These are phyloP conservation scores for Tiliacea citrago DNA, from an alignment of 2,888 invertebrate genomes.

Conservation along the genomic window DNA sequence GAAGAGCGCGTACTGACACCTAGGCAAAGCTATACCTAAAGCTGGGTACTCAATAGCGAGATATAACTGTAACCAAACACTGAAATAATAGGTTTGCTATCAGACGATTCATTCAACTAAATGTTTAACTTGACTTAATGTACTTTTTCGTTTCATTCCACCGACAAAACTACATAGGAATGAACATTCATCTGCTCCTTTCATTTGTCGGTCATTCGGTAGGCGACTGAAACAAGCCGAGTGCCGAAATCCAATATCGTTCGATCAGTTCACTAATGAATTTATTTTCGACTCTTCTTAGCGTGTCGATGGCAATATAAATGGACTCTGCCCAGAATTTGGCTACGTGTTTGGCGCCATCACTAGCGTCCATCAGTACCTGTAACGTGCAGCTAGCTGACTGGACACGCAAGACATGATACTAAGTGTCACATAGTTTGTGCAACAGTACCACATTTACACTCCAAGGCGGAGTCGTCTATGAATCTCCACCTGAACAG, in stretches of 20 bases:
- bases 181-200: not conserved
- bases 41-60: not conserved
- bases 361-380: too few species aligned
- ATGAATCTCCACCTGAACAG: too few species aligned
- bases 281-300: not conserved
- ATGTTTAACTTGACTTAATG: not conserved
- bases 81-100: not conserved
- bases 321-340: too few species aligned
- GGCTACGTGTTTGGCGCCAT: too few species aligned
- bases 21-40: slow-evolving; percentile 1
- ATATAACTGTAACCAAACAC: not conserved
- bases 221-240: not conserved
- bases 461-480: too few species aligned
- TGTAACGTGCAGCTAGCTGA: too few species aligned
- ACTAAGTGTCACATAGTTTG: too few species aligned
- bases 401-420: too few species aligned
- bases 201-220: not conserved
- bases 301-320: too few species aligned
- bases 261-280: not conserved
- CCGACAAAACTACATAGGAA: not conserved
- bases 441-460: too few species aligned
- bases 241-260: not conserved
- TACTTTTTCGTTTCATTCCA: not conserved
- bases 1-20: not conserved
- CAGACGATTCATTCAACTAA: not conserved